A percentile compares a stretch with the other conserved stretches of the same genome.
Evolutionary conservation across 2,113 vertebrate genomes (phyloP).

Genomic region (Pampusana beccarii): DNA sequence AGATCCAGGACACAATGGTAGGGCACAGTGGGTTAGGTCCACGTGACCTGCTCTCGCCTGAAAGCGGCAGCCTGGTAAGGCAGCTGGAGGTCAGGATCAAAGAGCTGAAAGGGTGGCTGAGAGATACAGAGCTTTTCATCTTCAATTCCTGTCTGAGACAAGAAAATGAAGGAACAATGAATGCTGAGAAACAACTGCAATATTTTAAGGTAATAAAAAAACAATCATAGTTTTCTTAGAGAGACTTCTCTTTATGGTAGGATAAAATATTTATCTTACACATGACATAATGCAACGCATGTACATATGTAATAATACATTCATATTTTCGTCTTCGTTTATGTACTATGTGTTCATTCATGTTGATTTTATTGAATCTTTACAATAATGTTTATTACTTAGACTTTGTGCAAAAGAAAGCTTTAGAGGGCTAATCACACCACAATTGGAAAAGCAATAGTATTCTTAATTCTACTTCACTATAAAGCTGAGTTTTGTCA

Average conservation of each 20-base stretch:
- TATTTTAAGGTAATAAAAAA: conserved; percentile 93
- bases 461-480: background rate
- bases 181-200: conserved; percentile 86
- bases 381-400: background rate
- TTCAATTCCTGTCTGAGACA: conserved; percentile 95
- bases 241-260: conserved; percentile 60
- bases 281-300: conserved; percentile 41
- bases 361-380: conserved; percentile 20
- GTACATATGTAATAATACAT: conserved; percentile 41
- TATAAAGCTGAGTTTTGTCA: background rate
- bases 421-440: background rate
- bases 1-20: conserved; percentile 77
- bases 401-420: background rate
- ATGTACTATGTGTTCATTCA: conserved; percentile 18
- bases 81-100: conserved; percentile 95
- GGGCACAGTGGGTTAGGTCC: conserved; percentile 75
- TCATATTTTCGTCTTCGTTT: conserved; percentile 53
- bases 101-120: conserved; percentile 95
- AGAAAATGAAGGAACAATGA: conserved; percentile 82
- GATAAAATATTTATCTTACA: conserved; percentile 71
- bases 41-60: conserved; percentile 87
- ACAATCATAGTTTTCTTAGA: conserved; percentile 58
- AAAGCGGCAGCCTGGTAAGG: conserved; percentile 89
- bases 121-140: conserved; percentile 98
- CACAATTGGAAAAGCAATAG: background rate